Conservation (phyloP, 2,888 invertebrate genomes). For the Agrotis clavis region DNA sequence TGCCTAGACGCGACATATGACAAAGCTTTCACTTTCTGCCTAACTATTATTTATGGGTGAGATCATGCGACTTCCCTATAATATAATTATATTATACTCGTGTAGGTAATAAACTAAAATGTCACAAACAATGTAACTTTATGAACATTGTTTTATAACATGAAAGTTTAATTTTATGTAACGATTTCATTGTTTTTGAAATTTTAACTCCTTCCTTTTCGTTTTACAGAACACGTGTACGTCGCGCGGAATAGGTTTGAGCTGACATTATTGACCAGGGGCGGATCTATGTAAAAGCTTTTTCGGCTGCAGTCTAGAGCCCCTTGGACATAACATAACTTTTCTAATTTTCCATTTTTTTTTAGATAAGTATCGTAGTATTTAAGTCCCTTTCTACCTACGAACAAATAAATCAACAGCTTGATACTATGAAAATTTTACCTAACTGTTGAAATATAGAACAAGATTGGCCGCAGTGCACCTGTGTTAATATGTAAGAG, state of each 20-base stretch:
- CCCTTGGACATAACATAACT: no score
- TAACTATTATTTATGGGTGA: slow-evolving; percentile 30
- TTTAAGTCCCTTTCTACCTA: slow-evolving; percentile 26
- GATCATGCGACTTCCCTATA: slow-evolving; percentile 32
- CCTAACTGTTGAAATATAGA: slow-evolving; percentile 22
- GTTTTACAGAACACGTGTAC: no score
- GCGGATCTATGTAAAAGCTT: no score
- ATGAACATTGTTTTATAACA: background rate
- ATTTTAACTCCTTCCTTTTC: no score
- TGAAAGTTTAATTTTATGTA: background rate
- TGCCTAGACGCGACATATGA: slow-evolving; percentile 29
- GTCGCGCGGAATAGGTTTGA: no score
- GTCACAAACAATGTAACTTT: background rate
- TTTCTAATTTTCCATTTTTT: no score
- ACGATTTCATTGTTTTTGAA: background rate
- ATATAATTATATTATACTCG: slow-evolving; percentile 16
- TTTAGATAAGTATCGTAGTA: no score
- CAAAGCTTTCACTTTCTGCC: slow-evolving; percentile 43
- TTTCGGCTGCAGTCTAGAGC: no score
- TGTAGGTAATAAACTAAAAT: slow-evolving; percentile 2
- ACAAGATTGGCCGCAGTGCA: slow-evolving; percentile 51
- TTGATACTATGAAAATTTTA: slow-evolving; percentile 10
- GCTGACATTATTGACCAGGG: no score
- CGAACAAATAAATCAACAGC: slow-evolving; percentile 5
- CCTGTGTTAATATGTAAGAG: slow-evolving; percentile 52